These are phyloP conservation scores for Pammene fasciana DNA, from an alignment of 2,888 invertebrate genomes.

Conservation along the genomic window DNA sequence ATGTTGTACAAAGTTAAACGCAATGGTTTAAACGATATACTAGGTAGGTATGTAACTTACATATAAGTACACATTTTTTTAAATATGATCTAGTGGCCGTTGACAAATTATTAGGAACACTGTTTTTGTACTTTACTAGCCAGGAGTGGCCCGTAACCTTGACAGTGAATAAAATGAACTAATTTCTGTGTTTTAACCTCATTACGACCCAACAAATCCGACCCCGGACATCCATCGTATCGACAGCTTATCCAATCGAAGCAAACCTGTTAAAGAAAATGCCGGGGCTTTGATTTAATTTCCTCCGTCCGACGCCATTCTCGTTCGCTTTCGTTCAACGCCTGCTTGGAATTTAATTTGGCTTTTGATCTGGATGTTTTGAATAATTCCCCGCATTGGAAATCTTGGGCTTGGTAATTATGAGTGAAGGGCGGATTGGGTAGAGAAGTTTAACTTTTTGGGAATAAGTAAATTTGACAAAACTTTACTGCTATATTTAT, in stretches of 20 bases:
- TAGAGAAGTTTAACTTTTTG: not conserved
- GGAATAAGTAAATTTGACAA: not conserved
- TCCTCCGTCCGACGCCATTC: slow-evolving; percentile 40
- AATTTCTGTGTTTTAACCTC: not conserved
- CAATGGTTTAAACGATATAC: too few species aligned
- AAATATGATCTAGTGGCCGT: too few species aligned
- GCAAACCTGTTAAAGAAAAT: slow-evolving; percentile 37
- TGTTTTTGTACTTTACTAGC: too few species aligned
- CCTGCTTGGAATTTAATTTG: slow-evolving; percentile 54
- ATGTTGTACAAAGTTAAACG: too few species aligned
- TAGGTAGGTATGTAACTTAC: too few species aligned
- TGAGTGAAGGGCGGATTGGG: slow-evolving; percentile 20
- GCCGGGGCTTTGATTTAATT: slow-evolving; percentile 50
- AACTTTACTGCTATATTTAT: not conserved
- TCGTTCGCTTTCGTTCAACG: slow-evolving; percentile 32
- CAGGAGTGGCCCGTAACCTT: too few species aligned
- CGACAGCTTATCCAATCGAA: slow-evolving; percentile 26
- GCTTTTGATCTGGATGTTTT: slow-evolving; percentile 50
- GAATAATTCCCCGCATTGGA: slow-evolving; percentile 47
- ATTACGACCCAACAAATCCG: not conserved
- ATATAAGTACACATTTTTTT: too few species aligned
- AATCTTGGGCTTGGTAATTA: slow-evolving; percentile 46
- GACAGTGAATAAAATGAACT: not conserved
- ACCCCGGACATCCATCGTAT: not conserved
- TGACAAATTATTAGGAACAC: too few species aligned